These are phyloP conservation scores for Aphyosemion australe DNA, from an alignment of 2,113 vertebrate genomes.

Conservation along the genomic window DNA sequence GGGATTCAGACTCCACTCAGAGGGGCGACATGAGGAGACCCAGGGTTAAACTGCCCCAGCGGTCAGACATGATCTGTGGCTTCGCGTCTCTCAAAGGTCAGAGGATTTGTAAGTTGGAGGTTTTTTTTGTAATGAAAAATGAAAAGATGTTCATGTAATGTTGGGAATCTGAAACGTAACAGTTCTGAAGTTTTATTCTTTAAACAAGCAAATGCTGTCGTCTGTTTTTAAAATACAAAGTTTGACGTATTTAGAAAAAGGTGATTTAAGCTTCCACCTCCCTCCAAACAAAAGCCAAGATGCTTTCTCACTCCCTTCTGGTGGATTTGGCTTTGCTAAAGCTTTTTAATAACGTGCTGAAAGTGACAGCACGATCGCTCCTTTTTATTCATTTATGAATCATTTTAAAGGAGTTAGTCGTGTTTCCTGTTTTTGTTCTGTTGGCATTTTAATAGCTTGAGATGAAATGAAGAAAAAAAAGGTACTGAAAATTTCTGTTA, in stretches of 20 bases:
- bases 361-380: no score
- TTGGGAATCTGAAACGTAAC: not conserved
- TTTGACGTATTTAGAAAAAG: not conserved
- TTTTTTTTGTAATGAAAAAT: conserved; percentile 36
- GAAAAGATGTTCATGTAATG: not conserved
- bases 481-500: no score
- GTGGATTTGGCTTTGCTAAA: not conserved
- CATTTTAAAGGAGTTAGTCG: no score
- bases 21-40: conserved; percentile 77
- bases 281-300: not conserved
- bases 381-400: no score
- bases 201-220: no score
- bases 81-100: conserved; percentile 95
- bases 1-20: conserved; percentile 58
- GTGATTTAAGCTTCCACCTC: not conserved
- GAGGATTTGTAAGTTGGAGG: conserved; percentile 59
- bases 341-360: not conserved
- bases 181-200: not conserved
- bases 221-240: not conserved
- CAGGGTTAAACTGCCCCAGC: conserved; percentile 87
- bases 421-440: no score
- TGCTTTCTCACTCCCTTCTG: no score
- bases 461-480: no score
- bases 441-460: no score
- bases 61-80: conserved; percentile 97